Percentiles rank a stretch among this genome's conserved stretches.
These are phyloP conservation scores for Drosophila quinaria DNA, from an alignment of 2,888 invertebrate genomes.

Conservation along the genomic window DNA sequence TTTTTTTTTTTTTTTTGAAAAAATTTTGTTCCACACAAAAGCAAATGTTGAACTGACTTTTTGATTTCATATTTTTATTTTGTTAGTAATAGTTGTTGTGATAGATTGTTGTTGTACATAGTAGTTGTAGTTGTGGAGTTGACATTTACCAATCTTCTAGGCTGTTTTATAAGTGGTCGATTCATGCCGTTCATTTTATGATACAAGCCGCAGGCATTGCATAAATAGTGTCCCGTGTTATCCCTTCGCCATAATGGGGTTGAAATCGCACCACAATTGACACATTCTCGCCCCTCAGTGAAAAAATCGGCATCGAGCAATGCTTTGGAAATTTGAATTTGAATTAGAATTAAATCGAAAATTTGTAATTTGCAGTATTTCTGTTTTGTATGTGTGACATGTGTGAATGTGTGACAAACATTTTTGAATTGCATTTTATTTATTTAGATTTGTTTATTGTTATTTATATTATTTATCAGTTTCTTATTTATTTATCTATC, in stretches of 20 bases:
- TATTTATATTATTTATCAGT: slow-evolving; percentile 18
- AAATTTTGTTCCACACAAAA: slow-evolving; percentile 83
- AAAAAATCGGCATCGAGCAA: slow-evolving; percentile 86
- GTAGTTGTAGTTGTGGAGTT: slow-evolving; percentile 39
- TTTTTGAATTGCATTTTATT: slow-evolving; percentile 35
- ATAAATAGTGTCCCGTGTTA: slow-evolving; percentile 99
- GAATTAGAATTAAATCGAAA: slow-evolving; percentile 10
- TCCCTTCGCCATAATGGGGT: slow-evolving; percentile 99
- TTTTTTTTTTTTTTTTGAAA: not conserved
- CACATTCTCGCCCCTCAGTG: slow-evolving; percentile 97
- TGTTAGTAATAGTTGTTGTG: slow-evolving; percentile 63
- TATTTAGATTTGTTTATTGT: slow-evolving; percentile 25
- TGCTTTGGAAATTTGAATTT: slow-evolving; percentile 77
- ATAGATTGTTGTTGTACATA: slow-evolving; percentile 18
- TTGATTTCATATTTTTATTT: slow-evolving; percentile 30
- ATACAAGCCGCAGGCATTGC: slow-evolving; percentile 99
- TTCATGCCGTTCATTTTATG: slow-evolving; percentile 98
- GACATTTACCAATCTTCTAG: slow-evolving; percentile 93
- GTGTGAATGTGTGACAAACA: slow-evolving; percentile 50
- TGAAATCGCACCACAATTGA: slow-evolving; percentile 98
- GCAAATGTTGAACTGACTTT: slow-evolving; percentile 38
- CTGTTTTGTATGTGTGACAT: slow-evolving; percentile 28
- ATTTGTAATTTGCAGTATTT: slow-evolving; percentile 27
- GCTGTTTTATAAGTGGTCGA: slow-evolving; percentile 95
- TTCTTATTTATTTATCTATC: slow-evolving; percentile 14